Evolutionary conservation across 1,140 invertebrate species (phyloP), one percentile per base, ranked within the genome.

Genomic region (Anoplophora glabripennis): DNA sequence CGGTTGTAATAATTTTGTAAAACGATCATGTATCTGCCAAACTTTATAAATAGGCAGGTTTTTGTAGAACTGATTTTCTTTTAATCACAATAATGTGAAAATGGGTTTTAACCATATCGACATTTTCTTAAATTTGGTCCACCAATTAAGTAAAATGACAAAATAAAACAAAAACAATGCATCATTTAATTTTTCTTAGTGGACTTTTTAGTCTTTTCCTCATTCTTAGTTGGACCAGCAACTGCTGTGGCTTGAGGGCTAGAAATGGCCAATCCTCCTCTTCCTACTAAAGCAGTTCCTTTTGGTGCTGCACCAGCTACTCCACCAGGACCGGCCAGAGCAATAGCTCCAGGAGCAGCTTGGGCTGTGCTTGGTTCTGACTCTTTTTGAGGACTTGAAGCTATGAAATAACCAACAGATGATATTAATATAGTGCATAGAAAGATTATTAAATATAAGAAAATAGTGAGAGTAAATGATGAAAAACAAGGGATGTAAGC

Each of bases 241-340:
- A 80, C 70, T 7, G 79, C 79, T 7, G 79, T 80, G 3, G 78
- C 79, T 59, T 72, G 66, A 7, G 79, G 79, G 57, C 72, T 76
- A 4, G 78, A 75, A 11, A 80, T 63, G 4, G 78, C 77, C 45
- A 79, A 62, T 14, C 79, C 79, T 51, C 70, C 73, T 41, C 74
- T 69, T 28, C 79, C 79, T 10, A 74, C 77, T 7, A 80, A 55
- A 5, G 79, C 77, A 10, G 78, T 78, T 33, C 69, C 78, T 41
- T 71, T 61, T 37, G 78, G 79, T 18, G 74, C 73, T 10, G 79
- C 75, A 11, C 74, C 67, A 8, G 79, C 79, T 8, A 77, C 73
- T 9, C 79, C 79, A 34, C 78, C 78, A 40, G 70, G 69, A 34
- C 79, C 79, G 14, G 79, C 77, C 42, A 80, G 60, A 2, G 79